These are phyloP conservation scores for Sylvia atricapilla DNA, from an alignment of 2,113 vertebrate species.

Conservation along the genomic window DNA sequence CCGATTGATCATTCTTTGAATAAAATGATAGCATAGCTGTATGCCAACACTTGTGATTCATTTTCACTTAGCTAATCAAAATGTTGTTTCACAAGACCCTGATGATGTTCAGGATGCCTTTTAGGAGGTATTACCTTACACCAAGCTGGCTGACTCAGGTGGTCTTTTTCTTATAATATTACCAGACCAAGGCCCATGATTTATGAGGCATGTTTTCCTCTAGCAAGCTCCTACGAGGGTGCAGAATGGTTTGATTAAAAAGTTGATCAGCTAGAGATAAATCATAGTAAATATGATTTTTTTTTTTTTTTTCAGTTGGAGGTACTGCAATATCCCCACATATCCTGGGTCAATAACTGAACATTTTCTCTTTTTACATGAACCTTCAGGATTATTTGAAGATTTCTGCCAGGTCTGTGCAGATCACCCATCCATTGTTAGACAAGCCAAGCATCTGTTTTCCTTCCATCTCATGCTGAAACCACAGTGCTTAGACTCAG, in stretches of 20 bases:
- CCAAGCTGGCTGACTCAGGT: constrained; percentile 40
- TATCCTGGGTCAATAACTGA: background rate
- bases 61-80: constrained; percentile 75
- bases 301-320: background rate
- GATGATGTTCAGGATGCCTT: constrained; percentile 60
- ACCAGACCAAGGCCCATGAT: background rate
- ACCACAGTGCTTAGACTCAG: background rate
- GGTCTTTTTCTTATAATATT: constrained; percentile 35
- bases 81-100: constrained; percentile 68
- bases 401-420: background rate
- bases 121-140: constrained; percentile 54
- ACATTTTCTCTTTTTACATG: background rate
- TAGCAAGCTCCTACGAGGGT: background rate
- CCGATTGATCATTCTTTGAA: constrained; percentile 67
- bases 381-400: background rate
- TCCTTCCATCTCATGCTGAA: background rate
- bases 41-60: constrained; percentile 68
- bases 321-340: background rate
- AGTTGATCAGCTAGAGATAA: background rate
- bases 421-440: background rate
- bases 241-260: background rate
- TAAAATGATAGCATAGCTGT: constrained; percentile 60
- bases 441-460: background rate
- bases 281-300: background rate
- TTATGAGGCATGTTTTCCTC: background rate